Conservation (phyloP, 2,888 invertebrate species). For the Emmelina monodactyla region DNA sequence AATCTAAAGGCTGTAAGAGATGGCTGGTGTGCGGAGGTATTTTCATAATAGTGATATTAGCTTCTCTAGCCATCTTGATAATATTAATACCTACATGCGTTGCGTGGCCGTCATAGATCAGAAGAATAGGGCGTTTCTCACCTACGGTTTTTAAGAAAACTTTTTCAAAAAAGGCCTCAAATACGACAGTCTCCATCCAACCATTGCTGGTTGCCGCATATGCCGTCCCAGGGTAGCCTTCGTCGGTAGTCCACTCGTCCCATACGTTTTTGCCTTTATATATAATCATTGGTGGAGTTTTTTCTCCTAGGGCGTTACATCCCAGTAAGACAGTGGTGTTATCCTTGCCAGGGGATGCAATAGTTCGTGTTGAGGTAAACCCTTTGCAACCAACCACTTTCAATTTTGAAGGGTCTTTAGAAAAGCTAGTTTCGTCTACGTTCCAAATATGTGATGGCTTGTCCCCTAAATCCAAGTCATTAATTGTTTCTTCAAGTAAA, state of each 20-base stretch:
- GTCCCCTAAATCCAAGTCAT: conserved; percentile 12
- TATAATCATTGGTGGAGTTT: conserved; percentile 9
- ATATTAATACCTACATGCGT: conserved; percentile 11
- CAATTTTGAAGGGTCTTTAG: conserved; percentile 6
- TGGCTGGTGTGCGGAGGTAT: conserved; percentile 9
- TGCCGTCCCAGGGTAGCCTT: conserved; percentile 6
- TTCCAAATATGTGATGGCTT: conserved; percentile 13
- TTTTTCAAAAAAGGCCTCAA: conserved; percentile 14
- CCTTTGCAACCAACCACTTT: conserved; percentile 9
- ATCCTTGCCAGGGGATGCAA: conserved; percentile 8
- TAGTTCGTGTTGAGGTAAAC: conserved; percentile 6
- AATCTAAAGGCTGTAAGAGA: conserved; percentile 10
- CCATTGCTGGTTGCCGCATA: conserved; percentile 8
- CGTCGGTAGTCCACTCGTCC: conserved; percentile 17
- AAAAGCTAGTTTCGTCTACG: conserved; percentile 8
- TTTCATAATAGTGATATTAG: conserved; percentile 9
- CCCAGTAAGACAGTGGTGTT: conserved; percentile 10
- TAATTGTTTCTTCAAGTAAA: conserved; percentile 14
- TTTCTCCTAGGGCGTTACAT: conserved; percentile 6
- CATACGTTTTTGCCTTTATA: conserved; percentile 14
- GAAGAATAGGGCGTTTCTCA: conserved; percentile 5
- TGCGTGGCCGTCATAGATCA: conserved; percentile 8
- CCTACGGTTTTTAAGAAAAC: conserved; percentile 6
- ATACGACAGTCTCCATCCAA: conserved; percentile 7
- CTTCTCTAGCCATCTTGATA: conserved; percentile 5